A percentile compares a stretch with the other conserved stretches of the same genome.
Conservation (phyloP, 2,888 invertebrate species). For the Bruchidius siliquastri region DNA sequence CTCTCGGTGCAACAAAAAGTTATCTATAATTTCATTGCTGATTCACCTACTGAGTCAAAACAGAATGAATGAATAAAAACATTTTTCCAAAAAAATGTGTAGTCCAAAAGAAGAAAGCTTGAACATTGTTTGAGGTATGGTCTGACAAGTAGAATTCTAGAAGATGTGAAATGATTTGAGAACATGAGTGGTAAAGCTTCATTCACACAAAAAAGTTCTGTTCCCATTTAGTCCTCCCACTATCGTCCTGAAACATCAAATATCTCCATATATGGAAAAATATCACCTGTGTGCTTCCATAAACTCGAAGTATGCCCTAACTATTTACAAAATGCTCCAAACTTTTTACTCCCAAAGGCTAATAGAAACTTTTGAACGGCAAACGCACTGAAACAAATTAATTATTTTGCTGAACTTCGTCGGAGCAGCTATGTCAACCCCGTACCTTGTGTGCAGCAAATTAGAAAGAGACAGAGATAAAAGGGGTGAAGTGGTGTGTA, state of each 20-base stretch:
- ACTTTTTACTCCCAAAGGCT: neutral
- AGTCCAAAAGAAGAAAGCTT: no score
- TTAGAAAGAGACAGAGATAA: slow-evolving; percentile 1
- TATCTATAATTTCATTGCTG: no score
- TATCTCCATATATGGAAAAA: neutral
- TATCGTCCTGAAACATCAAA: neutral
- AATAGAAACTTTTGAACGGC: neutral
- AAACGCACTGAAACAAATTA: neutral
- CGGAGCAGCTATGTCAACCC: neutral
- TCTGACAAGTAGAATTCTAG: no score
- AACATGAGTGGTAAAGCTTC: no score
- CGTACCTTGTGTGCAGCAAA: neutral
- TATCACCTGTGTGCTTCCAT: neutral
- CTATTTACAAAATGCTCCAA: neutral
- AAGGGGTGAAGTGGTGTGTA: neutral
- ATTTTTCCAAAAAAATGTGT: no score
- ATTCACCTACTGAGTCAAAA: no score
- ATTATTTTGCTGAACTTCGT: neutral
- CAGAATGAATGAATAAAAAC: no score
- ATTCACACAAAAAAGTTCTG: no score
- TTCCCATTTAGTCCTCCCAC: neutral
- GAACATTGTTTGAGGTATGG: no score
- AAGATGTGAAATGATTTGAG: no score
- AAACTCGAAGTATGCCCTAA: neutral
- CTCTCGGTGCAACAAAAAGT: no score